phyloP scores from a whole-genome alignment of 2,888 invertebrate species.

The Keiferia lycopersicella region DNA sequence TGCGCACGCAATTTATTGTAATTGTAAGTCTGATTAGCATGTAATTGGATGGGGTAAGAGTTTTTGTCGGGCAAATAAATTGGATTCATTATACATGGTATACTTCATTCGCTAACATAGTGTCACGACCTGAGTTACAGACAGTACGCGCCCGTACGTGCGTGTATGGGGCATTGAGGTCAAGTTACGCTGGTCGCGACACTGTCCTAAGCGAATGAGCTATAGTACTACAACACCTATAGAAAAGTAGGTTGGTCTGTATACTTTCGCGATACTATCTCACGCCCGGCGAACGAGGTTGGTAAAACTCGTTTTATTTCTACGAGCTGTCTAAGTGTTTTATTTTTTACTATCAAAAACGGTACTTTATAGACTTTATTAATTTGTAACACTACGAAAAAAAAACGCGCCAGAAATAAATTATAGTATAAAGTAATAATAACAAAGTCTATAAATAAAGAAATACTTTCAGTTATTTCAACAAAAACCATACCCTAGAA shows the following conservation, averaged over 20 bases:
- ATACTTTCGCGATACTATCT: slow-evolving; percentile 25
- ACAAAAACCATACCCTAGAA: not conserved
- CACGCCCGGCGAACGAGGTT: slow-evolving; percentile 8
- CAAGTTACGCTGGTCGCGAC: too few species aligned
- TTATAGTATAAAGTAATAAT: not conserved
- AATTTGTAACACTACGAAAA: too few species aligned
- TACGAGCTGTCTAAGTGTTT: slow-evolving; percentile 14
- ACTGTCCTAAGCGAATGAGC: too few species aligned
- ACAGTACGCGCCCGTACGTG: too few species aligned
- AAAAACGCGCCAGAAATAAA: too few species aligned
- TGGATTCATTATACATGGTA: slow-evolving; percentile 32
- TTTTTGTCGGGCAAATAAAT: slow-evolving; percentile 55
- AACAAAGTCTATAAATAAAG: not conserved
- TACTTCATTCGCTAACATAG: too few species aligned
- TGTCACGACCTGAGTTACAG: too few species aligned
- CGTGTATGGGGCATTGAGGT: too few species aligned
- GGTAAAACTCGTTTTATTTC: slow-evolving; percentile 16
- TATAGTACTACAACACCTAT: not conserved
- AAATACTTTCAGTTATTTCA: slow-evolving; percentile 6
- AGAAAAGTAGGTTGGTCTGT: slow-evolving; percentile 10
- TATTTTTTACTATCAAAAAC: slow-evolving; percentile 13
- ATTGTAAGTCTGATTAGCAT: slow-evolving; percentile 68
- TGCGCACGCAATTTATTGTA: slow-evolving; percentile 48
- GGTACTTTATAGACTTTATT: slow-evolving; percentile 7
- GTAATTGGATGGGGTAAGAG: slow-evolving; percentile 55